phyloP scores from a whole-genome alignment of 2,113 vertebrate genomes.

The Oreochromis spilurus region DNA sequence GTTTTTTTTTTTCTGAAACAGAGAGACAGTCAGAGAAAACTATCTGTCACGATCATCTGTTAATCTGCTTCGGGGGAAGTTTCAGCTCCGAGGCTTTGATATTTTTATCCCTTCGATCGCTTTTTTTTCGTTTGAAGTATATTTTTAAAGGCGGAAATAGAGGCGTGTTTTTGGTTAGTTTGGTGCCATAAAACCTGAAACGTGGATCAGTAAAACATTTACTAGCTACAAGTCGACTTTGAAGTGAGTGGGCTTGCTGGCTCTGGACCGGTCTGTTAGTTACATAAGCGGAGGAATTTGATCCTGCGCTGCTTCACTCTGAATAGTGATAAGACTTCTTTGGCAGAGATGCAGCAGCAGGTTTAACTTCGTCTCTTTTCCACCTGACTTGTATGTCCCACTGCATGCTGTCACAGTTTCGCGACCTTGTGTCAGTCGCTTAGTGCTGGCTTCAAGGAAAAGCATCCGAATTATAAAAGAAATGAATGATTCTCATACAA shows the following conservation, averaged over 20 bases:
- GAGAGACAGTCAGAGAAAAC: not conserved
- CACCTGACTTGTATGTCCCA: not conserved
- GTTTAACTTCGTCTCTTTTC: not conserved
- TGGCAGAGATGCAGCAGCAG: not conserved
- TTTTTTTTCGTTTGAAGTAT: not conserved
- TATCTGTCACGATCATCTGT: not conserved
- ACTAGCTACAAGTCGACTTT: not conserved
- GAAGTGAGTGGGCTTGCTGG: not conserved
- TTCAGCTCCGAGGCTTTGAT: not conserved
- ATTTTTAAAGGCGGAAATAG: not conserved
- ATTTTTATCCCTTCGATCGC: not conserved
- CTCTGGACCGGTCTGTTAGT: not conserved
- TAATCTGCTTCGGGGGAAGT: not conserved
- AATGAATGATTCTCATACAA: not conserved
- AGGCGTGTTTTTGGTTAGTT: not conserved
- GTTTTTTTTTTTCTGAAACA: fast-evolving
- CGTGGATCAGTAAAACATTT: not conserved
- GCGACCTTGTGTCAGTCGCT: not conserved
- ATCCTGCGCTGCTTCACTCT: not conserved
- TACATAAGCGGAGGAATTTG: conserved; percentile 8
- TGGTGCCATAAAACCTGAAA: not conserved
- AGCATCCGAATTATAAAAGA: not conserved
- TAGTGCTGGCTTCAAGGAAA: not conserved
- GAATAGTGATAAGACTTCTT: not conserved
- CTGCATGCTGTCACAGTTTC: not conserved